These are phyloP conservation scores for Cyanoramphus novaezelandiae DNA, from an alignment of 2,113 vertebrate species.

Conservation along the genomic window DNA sequence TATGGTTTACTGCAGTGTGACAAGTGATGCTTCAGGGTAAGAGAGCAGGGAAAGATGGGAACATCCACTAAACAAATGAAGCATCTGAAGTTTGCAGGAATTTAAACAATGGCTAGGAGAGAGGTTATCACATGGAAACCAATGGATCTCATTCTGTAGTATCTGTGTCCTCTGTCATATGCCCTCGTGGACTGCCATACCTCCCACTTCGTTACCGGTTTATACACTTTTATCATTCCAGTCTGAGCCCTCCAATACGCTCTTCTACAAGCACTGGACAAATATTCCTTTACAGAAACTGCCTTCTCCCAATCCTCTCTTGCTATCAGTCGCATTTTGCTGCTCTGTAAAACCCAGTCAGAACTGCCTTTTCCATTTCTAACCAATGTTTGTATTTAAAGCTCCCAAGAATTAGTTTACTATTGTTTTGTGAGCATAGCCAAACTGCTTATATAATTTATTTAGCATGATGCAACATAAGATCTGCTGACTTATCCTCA, in stretches of 20 bases:
- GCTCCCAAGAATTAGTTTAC: not conserved
- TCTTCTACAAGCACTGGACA: not conserved
- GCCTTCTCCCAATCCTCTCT: not conserved
- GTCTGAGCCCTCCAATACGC: not conserved
- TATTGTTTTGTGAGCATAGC: not conserved
- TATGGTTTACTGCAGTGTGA: fast-evolving
- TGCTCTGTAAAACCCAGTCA: not conserved
- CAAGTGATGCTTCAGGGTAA: not conserved
- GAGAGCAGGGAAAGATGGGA: not conserved
- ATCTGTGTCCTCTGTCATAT: not conserved
- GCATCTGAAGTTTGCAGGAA: not conserved
- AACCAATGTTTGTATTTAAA: not conserved
- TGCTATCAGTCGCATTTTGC: not conserved
- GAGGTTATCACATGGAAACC: not conserved
- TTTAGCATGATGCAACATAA: not conserved
- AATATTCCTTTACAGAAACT: not conserved
- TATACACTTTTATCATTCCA: not conserved
- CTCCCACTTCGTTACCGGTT: not conserved
- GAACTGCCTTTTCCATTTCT: not conserved
- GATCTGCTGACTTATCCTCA: not conserved
- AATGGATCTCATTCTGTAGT: not conserved
- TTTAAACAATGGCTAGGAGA: not conserved
- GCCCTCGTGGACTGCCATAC: not conserved
- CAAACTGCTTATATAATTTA: not conserved
- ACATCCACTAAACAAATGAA: not conserved